phyloP scores from a whole-genome alignment of 2,113 vertebrate species.

The Crotalus viridis region DNA sequence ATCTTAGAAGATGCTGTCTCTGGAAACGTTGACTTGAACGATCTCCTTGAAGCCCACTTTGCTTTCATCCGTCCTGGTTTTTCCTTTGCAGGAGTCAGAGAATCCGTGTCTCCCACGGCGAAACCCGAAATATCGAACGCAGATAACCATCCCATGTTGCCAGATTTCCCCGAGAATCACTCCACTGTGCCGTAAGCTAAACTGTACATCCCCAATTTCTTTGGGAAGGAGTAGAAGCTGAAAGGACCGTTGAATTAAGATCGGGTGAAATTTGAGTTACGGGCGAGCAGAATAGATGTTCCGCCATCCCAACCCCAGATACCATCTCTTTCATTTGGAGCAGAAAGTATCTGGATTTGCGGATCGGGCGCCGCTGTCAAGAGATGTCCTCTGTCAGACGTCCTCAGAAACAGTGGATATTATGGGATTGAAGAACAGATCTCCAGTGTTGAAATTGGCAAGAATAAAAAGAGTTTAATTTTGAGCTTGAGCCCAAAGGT shows the following conservation, averaged over 20 bases:
- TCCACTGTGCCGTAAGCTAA: conserved; percentile 83
- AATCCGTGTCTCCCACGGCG: conserved; percentile 88
- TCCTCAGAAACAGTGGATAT: neutral
- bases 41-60: neutral
- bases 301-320: neutral
- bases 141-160: conserved; percentile 81
- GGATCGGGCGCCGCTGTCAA: neutral
- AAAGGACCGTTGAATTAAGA: neutral
- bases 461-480: neutral
- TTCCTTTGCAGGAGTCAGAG: conserved; percentile 79
- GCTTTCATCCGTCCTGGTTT: conserved; percentile 39
- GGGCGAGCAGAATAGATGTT: neutral
- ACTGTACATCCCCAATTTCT: neutral
- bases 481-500: no score
- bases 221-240: neutral
- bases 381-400: neutral
- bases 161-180: conserved; percentile 84
- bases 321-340: neutral
- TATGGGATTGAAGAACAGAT: neutral
- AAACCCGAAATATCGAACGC: conserved; percentile 74
- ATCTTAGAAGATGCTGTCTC: neutral
- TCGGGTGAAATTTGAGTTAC: neutral
- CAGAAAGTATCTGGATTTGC: neutral
- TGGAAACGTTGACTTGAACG: neutral
- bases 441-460: neutral